Conservation (phyloP, 1,140 invertebrate species). For the Heliothis subflexa region DNA sequence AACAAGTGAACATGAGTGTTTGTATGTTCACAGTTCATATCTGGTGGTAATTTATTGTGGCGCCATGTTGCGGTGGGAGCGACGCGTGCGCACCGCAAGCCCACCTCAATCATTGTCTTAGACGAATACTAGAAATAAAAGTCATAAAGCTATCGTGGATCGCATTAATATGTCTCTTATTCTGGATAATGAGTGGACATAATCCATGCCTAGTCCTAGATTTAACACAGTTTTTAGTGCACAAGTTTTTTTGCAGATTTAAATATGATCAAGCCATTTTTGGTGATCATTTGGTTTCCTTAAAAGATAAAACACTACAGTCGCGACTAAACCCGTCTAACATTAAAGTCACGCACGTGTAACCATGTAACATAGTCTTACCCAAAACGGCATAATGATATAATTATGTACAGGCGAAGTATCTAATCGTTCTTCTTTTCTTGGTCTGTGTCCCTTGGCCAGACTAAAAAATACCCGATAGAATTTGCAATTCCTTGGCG, state of each 20-base stretch:
- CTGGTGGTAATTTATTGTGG: conserved; percentile 55
- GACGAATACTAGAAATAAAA: conserved; percentile 41
- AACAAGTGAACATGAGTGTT: conserved; percentile 41
- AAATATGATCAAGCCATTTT: conserved; percentile 24
- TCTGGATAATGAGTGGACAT: too few relatives aligned
- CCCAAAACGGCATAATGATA: conserved; percentile 41
- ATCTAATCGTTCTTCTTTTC: conserved; percentile 32
- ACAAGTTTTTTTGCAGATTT: conserved; percentile 1
- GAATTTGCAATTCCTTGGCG: conserved; percentile 56
- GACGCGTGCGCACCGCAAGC: conserved; percentile 37
- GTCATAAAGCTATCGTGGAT: not conserved
- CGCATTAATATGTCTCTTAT: not conserved
- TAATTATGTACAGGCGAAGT: conserved; percentile 33
- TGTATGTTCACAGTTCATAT: conserved; percentile 49
- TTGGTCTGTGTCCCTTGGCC: conserved; percentile 8
- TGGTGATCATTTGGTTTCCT: conserved; percentile 34
- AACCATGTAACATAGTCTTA: conserved; percentile 8
- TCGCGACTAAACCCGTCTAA: not conserved
- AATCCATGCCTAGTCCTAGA: too few relatives aligned
- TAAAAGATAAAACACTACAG: conserved; percentile 32
- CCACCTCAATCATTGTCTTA: conserved; percentile 41
- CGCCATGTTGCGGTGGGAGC: conserved; percentile 40
- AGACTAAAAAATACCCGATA: conserved; percentile 49
- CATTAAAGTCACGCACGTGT: conserved; percentile 38
- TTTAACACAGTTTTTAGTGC: not conserved